These are phyloP conservation scores for Ectemnius continuus DNA, from an alignment of 2,888 invertebrate species.

Conservation along the genomic window DNA sequence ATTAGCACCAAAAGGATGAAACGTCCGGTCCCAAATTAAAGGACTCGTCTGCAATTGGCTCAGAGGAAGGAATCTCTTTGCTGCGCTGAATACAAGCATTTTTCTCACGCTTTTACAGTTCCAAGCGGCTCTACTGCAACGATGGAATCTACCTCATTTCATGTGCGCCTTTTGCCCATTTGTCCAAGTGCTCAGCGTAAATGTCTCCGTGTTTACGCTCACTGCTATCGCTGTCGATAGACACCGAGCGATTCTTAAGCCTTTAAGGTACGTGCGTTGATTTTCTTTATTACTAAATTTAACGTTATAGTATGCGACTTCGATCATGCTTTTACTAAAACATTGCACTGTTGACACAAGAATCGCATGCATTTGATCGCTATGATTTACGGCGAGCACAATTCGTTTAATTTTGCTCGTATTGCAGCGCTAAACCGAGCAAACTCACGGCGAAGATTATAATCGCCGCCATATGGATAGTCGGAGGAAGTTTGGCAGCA, in stretches of 20 bases:
- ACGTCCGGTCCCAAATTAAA: too few relatives aligned
- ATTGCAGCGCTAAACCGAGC: constrained; percentile 84
- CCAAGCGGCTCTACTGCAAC: constrained; percentile 91
- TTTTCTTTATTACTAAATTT: not conserved
- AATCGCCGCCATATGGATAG: constrained; percentile 87
- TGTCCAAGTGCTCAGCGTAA: constrained; percentile 90
- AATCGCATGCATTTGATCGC: too few relatives aligned
- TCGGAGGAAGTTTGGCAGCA: constrained; percentile 83
- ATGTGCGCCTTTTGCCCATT: constrained; percentile 95
- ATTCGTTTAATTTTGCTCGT: too few relatives aligned
- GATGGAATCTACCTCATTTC: constrained; percentile 91
- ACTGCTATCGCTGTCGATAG: constrained; percentile 93
- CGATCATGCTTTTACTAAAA: too few relatives aligned
- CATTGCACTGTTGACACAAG: too few relatives aligned
- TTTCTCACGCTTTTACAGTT: constrained; percentile 80
- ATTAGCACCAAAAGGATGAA: too few relatives aligned
- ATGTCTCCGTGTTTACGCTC: constrained; percentile 93
- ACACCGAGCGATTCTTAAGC: constrained; percentile 88
- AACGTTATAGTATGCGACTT: too few relatives aligned
- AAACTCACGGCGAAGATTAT: constrained; percentile 86
- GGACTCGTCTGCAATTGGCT: too few relatives aligned
- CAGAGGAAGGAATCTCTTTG: too few relatives aligned
- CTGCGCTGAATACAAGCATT: not conserved
- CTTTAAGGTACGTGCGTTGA: constrained; percentile 80
- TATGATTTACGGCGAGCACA: too few relatives aligned